Base-by-base conservation (phyloP, 2,113 vertebrate species). In the Actenoides lindsayi region DNA sequence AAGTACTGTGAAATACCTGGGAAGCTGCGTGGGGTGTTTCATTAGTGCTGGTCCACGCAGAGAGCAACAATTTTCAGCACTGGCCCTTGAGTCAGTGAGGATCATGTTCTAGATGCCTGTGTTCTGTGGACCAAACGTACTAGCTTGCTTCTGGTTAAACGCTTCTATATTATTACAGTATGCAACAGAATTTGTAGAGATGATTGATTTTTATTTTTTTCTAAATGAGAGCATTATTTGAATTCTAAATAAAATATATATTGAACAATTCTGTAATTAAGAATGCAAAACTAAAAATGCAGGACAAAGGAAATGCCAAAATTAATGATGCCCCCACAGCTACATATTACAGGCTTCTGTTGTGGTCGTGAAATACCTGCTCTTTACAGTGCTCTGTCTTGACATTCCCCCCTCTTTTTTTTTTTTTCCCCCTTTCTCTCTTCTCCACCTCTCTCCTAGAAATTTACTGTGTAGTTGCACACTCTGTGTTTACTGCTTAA, bases 281-380 rank as follows among this genome's bases (percentile, higher is more conserved):
- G 18, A 14, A 15, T 87, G 9, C 14, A 69, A 64, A 74, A 6
- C 3, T 16, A 13, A 57, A 53, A 75, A 44, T 39, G 8, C 9
- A 62, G 51, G 69, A 15, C 8, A 73, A 83, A 74, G 8, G 21
- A 59, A 74, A 62, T 2, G 0, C 23, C 8, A 19, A 64, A 33
- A 79, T 85, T 75, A 48, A 11, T 30, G 41, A 50, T 74, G 18
- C 7, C 8, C 84, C 4, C 24, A 28, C 23, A 50, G 11, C 14
- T 81, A 12, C n/a, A 0, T n/a, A 6, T 31, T 75, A 46, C 16
- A 63, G 25, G 15, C 16, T 46, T 89, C n/a, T 1, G 0, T 5
- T 67, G 69, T 75, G 60, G 19, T 41, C 56, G 19, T n/a, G 62
- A 13, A 76, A 64, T 85, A 68, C 25, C 42, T 75, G 27, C 8